phyloP scores from a whole-genome alignment of 1,140 invertebrate genomes.

The Drosophila ficusphila region DNA sequence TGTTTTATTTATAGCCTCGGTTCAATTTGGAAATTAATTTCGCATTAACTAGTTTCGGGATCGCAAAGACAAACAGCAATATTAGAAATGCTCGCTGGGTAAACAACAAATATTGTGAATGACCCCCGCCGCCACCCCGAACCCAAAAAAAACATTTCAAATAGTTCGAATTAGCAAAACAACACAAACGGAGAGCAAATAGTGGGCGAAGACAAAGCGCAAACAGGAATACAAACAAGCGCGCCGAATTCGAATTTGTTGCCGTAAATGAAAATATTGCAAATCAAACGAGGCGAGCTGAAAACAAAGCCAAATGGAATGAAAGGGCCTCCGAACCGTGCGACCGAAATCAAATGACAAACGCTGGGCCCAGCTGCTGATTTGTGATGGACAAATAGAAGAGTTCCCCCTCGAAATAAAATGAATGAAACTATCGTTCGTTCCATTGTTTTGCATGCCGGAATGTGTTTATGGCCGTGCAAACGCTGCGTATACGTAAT shows the following conservation, averaged over 20 bases:
- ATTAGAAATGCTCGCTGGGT: slow-evolving; percentile 23
- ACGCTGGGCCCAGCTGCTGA: slow-evolving; percentile 39
- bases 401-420: neutral
- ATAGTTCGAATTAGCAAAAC: slow-evolving; percentile 35
- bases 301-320: slow-evolving; percentile 16
- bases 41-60: slow-evolving; percentile 46
- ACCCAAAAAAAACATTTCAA: slow-evolving; percentile 22
- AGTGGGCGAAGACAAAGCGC: slow-evolving; percentile 7
- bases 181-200: slow-evolving; percentile 20
- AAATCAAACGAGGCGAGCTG: slow-evolving; percentile 31
- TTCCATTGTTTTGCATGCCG: slow-evolving; percentile 45
- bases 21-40: slow-evolving; percentile 64
- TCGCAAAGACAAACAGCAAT: slow-evolving; percentile 15
- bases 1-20: slow-evolving; percentile 68
- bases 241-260: slow-evolving; percentile 45
- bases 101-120: slow-evolving; percentile 36
- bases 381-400: slow-evolving; percentile 43
- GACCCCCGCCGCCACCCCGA: neutral
- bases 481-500: slow-evolving; percentile 39
- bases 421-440: slow-evolving; percentile 16
- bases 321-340: slow-evolving; percentile 39
- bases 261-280: slow-evolving; percentile 60
- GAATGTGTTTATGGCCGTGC: slow-evolving; percentile 57
- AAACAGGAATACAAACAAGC: slow-evolving; percentile 36
- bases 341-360: slow-evolving; percentile 39